phyloP scores from a whole-genome alignment of 2,797 vertebrate species.

The Manis pentadactyla region DNA sequence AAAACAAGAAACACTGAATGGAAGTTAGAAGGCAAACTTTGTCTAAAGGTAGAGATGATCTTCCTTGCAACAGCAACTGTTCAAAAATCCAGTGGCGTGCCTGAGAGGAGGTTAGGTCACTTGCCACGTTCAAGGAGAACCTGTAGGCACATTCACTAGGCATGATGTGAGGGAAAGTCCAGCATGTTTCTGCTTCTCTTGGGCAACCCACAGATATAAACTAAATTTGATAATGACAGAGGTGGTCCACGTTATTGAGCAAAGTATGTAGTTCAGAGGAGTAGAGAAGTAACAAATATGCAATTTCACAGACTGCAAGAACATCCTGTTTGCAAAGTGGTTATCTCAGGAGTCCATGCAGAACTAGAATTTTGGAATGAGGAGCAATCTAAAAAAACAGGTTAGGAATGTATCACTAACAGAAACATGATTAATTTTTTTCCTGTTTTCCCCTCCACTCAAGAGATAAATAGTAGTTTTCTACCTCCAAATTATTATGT shows the following conservation, averaged over 20 bases:
- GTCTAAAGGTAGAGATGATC: not conserved
- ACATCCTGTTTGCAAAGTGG: not conserved
- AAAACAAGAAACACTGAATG: not conserved
- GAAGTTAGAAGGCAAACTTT: not conserved
- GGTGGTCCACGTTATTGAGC: not conserved
- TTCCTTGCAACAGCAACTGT: not conserved
- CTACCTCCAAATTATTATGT: not conserved
- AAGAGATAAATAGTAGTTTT: not conserved
- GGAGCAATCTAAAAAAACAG: slow-evolving; percentile 34
- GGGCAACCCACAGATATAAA: not conserved
- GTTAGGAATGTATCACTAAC: not conserved
- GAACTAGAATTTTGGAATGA: not conserved
- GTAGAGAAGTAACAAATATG: not conserved
- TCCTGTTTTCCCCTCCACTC: not conserved
- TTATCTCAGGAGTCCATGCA: not conserved
- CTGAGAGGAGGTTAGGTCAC: not conserved
- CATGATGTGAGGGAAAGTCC: not conserved
- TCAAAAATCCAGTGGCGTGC: not conserved
- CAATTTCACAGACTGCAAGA: not conserved
- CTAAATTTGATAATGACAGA: not conserved
- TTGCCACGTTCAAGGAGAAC: not conserved
- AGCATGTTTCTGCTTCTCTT: not conserved
- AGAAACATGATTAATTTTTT: not conserved
- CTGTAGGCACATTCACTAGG: not conserved
- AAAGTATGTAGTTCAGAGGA: not conserved